A percentile compares a stretch with the other conserved stretches of the same genome.
These are phyloP conservation scores for Caenorhabditis angaria DNA, from an alignment of 2,888 invertebrate species.

Conservation along the genomic window DNA sequence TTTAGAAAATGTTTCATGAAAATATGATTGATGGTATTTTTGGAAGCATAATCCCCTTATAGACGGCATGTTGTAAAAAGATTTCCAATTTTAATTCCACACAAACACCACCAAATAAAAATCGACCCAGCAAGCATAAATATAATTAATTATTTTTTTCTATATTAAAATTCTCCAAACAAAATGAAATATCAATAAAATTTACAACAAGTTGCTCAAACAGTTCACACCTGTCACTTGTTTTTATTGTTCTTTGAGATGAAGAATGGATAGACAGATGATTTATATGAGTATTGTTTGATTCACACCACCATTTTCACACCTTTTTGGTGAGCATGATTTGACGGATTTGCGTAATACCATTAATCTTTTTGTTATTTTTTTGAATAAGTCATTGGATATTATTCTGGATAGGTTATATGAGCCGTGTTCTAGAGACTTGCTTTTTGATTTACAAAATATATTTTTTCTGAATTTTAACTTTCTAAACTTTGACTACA, in stretches of 20 bases:
- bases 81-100: background rate
- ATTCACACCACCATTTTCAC: background rate
- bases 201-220: background rate
- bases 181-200: background rate
- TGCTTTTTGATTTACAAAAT: too few relatives aligned
- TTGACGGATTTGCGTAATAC: background rate
- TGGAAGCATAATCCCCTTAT: background rate
- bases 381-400: background rate
- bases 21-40: background rate
- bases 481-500: too few relatives aligned
- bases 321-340: background rate
- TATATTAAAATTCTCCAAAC: background rate
- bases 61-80: constrained; percentile 2
- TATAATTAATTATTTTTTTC: background rate
- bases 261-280: background rate
- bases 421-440: too few relatives aligned
- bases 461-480: too few relatives aligned
- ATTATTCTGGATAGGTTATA: too few relatives aligned
- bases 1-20: background rate
- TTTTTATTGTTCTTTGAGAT: background rate
- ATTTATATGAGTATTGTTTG: background rate
- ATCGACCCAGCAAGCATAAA: too few relatives aligned
- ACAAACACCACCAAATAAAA: too few relatives aligned
- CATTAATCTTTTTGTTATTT: background rate
- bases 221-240: background rate